A percentile compares a stretch with the other conserved stretches of the same genome.
Evolutionary conservation across 2,113 vertebrate species (phyloP).

Genomic region (Sander lucioperca): DNA sequence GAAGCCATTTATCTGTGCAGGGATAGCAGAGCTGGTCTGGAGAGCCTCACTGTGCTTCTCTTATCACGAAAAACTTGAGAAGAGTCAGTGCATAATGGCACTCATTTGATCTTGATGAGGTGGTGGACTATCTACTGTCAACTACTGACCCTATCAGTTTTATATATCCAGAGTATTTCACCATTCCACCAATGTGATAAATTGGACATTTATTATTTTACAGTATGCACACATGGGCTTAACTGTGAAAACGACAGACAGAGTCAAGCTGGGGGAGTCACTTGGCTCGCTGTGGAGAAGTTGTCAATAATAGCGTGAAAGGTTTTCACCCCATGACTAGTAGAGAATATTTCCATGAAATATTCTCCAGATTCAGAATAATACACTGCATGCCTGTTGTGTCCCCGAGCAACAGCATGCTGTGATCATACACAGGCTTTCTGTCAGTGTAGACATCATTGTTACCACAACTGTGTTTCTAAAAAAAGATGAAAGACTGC

Average conservation of each 20-base stretch:
- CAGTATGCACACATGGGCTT: slow-evolving; percentile 41
- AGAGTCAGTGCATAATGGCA: slow-evolving; percentile 61
- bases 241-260: slow-evolving; percentile 46
- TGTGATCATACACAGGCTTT: slow-evolving; percentile 72
- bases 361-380: slow-evolving; percentile 73
- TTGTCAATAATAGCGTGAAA: slow-evolving; percentile 74
- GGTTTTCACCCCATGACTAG: slow-evolving; percentile 63
- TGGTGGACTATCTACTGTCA: slow-evolving; percentile 73
- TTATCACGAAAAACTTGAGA: slow-evolving; percentile 76
- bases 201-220: slow-evolving; percentile 62
- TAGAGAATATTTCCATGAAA: slow-evolving; percentile 73
- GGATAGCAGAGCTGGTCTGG: slow-evolving; percentile 78
- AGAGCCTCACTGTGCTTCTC: slow-evolving; percentile 74
- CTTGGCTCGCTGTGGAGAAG: slow-evolving; percentile 60
- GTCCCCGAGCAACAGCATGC: slow-evolving; percentile 62
- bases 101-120: slow-evolving; percentile 74
- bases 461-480: slow-evolving; percentile 68
- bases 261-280: slow-evolving; percentile 44
- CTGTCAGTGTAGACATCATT: slow-evolving; percentile 74
- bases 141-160: slow-evolving; percentile 54
- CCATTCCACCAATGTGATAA: slow-evolving; percentile 55
- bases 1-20: slow-evolving; percentile 78
- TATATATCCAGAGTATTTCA: slow-evolving; percentile 60
- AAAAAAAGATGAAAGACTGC: slow-evolving; percentile 77
- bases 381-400: slow-evolving; percentile 60